These are phyloP conservation scores for Ptychobarbus kaznakovi DNA, from an alignment of 2,797 vertebrate genomes.

Conservation along the genomic window DNA sequence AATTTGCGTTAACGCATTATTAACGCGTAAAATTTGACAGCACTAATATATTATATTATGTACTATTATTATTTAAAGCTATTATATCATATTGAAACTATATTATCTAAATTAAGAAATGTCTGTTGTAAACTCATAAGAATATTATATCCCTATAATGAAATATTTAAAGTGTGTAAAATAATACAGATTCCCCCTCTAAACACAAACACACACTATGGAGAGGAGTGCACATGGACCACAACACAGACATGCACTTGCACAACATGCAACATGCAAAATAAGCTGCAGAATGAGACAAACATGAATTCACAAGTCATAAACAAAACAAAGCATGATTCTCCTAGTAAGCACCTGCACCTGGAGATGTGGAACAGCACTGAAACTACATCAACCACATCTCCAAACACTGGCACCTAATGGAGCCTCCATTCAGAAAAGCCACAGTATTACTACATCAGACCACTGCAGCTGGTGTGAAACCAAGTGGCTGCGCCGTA, in stretches of 20 bases:
- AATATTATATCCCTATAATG: not conserved
- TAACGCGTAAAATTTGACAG: no score
- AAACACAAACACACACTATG: not conserved
- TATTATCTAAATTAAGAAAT: not conserved
- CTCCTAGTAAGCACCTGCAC: not conserved
- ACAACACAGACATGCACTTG: not conserved
- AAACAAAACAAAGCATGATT: not conserved
- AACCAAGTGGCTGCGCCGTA: slow-evolving; percentile 9
- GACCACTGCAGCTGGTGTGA: slow-evolving; percentile 42
- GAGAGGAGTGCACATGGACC: not conserved
- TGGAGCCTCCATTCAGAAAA: slow-evolving; percentile 37
- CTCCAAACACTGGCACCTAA: slow-evolving; percentile 10
- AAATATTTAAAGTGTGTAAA: not conserved
- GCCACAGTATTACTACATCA: slow-evolving; percentile 3
- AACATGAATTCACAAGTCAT: slow-evolving; percentile 16
- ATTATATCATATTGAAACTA: not conserved
- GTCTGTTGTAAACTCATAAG: not conserved
- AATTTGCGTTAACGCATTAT: no score
- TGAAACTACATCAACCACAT: slow-evolving; percentile 4
- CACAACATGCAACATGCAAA: not conserved
- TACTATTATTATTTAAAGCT: not conserved
- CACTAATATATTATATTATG: not conserved
- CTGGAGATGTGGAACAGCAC: not conserved
- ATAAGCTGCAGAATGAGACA: not conserved
- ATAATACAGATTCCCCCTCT: not conserved